Conservation (phyloP, 2,888 invertebrate species). For the Archaeoteleia sp. region DNA sequence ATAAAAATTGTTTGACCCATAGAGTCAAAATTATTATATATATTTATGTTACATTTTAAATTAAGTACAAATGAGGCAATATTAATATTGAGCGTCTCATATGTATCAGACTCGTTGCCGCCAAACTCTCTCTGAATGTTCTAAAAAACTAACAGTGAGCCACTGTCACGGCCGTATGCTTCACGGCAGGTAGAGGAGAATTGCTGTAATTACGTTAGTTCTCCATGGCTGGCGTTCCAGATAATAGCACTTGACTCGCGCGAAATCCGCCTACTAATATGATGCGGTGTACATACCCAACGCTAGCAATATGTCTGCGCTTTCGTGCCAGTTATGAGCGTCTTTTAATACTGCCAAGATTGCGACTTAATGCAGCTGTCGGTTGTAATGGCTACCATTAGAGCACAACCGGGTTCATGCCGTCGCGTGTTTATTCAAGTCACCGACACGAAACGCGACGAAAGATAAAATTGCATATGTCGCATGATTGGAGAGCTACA, state of each 20-base stretch:
- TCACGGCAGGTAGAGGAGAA: slow-evolving; percentile 45
- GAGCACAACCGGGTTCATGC: slow-evolving; percentile 29
- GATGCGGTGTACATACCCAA: slow-evolving; percentile 37
- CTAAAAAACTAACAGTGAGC: slow-evolving; percentile 52
- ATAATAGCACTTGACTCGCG: slow-evolving; percentile 50
- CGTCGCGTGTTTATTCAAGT: slow-evolving; percentile 39
- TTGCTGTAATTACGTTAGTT: slow-evolving; percentile 53
- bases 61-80: too few relatives aligned
- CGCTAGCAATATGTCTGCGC: slow-evolving; percentile 46
- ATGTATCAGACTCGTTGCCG: slow-evolving; percentile 22
- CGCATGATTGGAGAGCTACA: slow-evolving; percentile 26
- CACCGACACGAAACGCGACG: slow-evolving; percentile 29
- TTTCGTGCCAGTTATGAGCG: slow-evolving; percentile 48
- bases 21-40: too few relatives aligned
- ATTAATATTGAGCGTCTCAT: not conserved
- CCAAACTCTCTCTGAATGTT: slow-evolving; percentile 53
- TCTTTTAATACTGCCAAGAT: slow-evolving; percentile 38
- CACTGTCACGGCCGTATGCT: slow-evolving; percentile 46
- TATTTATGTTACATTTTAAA: too few relatives aligned
- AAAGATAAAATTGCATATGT: slow-evolving; percentile 43
- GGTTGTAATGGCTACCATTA: slow-evolving; percentile 41
- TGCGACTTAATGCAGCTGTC: slow-evolving; percentile 47
- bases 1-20: too few relatives aligned
- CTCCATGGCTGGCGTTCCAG: slow-evolving; percentile 52
- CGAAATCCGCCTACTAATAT: slow-evolving; percentile 52